Base-by-base conservation (phyloP, 2,888 invertebrate species). In the Zelleria hepariella region DNA sequence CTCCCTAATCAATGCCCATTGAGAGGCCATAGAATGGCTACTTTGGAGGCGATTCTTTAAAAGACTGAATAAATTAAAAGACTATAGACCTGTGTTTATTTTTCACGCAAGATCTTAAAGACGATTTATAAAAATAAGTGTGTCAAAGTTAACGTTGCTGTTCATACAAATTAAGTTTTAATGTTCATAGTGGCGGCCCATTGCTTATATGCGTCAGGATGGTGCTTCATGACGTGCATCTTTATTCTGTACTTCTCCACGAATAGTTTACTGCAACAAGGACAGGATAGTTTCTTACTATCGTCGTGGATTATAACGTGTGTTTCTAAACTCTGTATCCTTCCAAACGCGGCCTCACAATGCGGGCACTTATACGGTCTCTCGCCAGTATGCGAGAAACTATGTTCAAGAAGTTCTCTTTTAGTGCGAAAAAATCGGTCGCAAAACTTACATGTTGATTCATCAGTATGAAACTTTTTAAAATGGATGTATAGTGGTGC, bases 361-460 rank as follows among this genome's bases (percentile, higher is more conserved):
- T 32, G 32, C 32, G 32, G 32, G 23, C 32, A 32, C 32, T 24
- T 24, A 54, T 53, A 59, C 7, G 49, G 10, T n/a, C 58, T 47
- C 21, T 58, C 59, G 0, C 61, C 60, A 1, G 62, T 62, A 21
- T 64, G 64, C 20, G 53, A 7, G 20, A 25, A 47, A 0, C 49
- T 26, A 26, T 64, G 64, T 2, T 55, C 55, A 7, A 56, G 49
- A 5, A 63, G 48, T 6, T n/a, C 32, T 0, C 57, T 47, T 15
- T 24, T 20, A 2, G 58, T 55, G 2, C 58, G 51, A 32, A 60
- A 62, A 10, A 61, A 63, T 1, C 63, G 42, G 1, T n/a, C 57
- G 27, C 65, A 65, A 57, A 57, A 59, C 18, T 60, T 51, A 42
- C 65, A 65, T 49, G 60, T 61, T 42, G 58, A 59, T 3, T 64